Evolutionary conservation across 2,797 vertebrate species (phyloP).

Genomic region (Cercopithecus petaurista): DNA sequence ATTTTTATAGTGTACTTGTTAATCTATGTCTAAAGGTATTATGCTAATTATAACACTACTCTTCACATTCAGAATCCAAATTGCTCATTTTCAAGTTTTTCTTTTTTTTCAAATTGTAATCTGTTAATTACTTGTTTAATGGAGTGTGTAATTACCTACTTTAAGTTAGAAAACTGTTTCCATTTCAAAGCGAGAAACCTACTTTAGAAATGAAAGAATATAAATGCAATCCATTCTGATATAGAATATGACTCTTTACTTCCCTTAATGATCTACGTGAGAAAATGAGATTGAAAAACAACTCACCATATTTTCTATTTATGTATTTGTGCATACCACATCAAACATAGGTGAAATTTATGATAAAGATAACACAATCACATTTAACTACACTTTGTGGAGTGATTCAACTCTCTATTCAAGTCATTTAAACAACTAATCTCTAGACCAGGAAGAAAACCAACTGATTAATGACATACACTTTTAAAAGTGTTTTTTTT

Average conservation of each 20-base stretch:
- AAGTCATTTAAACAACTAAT: conserved; percentile 42
- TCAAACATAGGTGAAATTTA: conserved; percentile 58
- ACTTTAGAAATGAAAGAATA: conserved; percentile 86
- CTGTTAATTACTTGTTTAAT: conserved; percentile 92
- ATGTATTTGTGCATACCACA: conserved; percentile 30
- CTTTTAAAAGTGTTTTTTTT: conserved; percentile 34
- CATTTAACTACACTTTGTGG: conserved; percentile 40
- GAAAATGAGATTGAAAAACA: conserved; percentile 78
- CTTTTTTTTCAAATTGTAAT: conserved; percentile 85
- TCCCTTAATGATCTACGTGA: conserved; percentile 79
- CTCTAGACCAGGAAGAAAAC: background rate
- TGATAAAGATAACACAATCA: conserved; percentile 41
- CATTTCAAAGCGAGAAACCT: conserved; percentile 86
- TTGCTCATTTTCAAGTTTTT: conserved; percentile 85
- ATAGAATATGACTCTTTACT: conserved; percentile 79
- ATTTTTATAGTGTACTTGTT: conserved; percentile 83
- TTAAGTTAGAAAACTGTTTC: conserved; percentile 88
- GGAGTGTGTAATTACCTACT: conserved; percentile 90
- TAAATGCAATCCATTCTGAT: conserved; percentile 84
- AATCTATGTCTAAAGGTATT: conserved; percentile 87
- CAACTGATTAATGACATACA: conserved; percentile 29
- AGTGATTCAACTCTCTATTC: conserved; percentile 52
- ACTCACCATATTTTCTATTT: conserved; percentile 65
- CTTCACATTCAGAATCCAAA: conserved; percentile 85
- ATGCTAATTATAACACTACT: conserved; percentile 86